phyloP scores from a whole-genome alignment of 23 tunicate species.

The Aplidium turbinatum region DNA sequence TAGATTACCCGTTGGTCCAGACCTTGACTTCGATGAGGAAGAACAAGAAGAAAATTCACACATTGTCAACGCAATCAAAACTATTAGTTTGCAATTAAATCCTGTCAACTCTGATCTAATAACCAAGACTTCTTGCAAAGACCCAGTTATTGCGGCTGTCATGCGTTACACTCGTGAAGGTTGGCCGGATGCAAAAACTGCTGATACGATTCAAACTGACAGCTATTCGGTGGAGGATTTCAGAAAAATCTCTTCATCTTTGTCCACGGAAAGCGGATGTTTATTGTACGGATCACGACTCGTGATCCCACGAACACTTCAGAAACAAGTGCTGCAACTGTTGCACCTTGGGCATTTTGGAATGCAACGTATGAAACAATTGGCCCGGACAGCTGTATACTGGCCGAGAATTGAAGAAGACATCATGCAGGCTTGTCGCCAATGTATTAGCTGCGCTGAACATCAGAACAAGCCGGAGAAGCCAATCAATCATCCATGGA shows the following conservation, averaged over 20 bases:
- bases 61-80: constrained; percentile 11
- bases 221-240: not conserved
- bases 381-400: constrained; percentile 44
- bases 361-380: constrained; percentile 44
- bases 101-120: not conserved
- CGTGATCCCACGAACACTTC: not conserved
- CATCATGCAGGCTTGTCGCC: not conserved
- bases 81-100: constrained; percentile 16
- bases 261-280: constrained; percentile 21
- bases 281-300: constrained; percentile 32
- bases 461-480: constrained; percentile 24
- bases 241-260: not conserved
- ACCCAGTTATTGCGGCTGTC: constrained; percentile 11
- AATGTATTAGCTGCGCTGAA: constrained; percentile 25
- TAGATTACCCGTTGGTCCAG: constrained; percentile 31
- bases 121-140: too few species aligned
- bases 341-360: constrained; percentile 41
- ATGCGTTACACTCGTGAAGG: constrained; percentile 41
- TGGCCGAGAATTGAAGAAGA: constrained; percentile 40
- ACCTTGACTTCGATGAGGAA: constrained; percentile 3
- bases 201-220: too few species aligned
- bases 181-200: constrained; percentile 44
- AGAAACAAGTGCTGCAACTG: constrained; percentile 3
- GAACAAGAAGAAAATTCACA: constrained; percentile 14
- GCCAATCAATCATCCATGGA: constrained; percentile 27